Conservation (phyloP, 2,888 invertebrate species). For the Diarsia dahlii region DNA sequence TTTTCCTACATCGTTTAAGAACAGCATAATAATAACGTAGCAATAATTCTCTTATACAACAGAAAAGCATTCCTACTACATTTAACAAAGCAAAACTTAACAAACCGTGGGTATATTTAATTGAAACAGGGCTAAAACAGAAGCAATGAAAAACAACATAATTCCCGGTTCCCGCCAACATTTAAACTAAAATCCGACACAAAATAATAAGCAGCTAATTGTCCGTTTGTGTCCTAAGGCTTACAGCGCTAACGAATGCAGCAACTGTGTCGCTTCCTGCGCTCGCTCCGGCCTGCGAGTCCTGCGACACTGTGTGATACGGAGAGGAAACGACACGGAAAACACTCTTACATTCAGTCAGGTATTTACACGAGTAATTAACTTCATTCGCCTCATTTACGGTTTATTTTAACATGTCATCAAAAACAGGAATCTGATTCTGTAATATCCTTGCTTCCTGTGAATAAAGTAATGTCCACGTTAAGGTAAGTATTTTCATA, state of each 20-base stretch:
- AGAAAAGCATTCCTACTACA: neutral
- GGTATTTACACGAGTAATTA: constrained; percentile 28
- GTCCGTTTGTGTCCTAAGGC: constrained; percentile 13
- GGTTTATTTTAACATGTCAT: constrained; percentile 22
- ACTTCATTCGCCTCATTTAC: constrained; percentile 18
- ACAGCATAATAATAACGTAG: neutral
- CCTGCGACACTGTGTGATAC: neutral
- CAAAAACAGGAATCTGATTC: constrained; percentile 3
- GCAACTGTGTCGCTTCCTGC: neutral
- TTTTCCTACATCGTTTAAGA: neutral
- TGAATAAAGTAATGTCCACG: too few species aligned
- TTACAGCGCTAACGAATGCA: constrained; percentile 4
- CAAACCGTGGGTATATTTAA: neutral
- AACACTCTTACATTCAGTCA: neutral
- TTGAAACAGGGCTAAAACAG: neutral
- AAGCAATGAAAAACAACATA: neutral
- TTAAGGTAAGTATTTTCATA: neutral
- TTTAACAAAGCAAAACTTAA: neutral
- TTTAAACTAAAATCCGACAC: constrained; percentile 2
- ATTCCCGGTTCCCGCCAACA: neutral
- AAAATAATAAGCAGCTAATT: constrained; percentile 26
- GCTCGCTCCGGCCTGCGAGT: neutral
- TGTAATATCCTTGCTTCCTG: neutral
- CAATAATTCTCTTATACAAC: neutral
- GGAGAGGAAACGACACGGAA: constrained; percentile 16